These are phyloP conservation scores for Caretta caretta DNA, from an alignment of 2,113 vertebrate genomes.

Conservation along the genomic window DNA sequence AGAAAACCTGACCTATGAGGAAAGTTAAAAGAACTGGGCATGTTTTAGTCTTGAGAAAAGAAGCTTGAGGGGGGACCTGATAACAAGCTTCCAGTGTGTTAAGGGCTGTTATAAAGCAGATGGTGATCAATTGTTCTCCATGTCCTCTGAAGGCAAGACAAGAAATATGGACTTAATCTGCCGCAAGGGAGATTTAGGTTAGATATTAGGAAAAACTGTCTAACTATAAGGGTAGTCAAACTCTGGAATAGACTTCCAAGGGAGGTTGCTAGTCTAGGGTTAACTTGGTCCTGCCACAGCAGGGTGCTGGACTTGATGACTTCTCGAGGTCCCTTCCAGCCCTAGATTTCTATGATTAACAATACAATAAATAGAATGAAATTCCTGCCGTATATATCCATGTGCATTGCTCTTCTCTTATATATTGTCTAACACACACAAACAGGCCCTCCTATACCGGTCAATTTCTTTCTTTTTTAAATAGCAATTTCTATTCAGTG, in stretches of 20 bases:
- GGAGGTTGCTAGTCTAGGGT: no score
- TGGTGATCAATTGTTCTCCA: no score
- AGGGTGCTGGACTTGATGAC: no score
- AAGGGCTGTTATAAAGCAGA: not conserved
- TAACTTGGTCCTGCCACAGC: no score
- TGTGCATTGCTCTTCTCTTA: accelerated
- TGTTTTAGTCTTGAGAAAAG: not conserved
- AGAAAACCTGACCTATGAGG: not conserved
- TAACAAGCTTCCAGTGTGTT: not conserved
- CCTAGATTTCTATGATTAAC: no score
- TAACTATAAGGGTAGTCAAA: no score
- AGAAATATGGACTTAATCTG: not conserved
- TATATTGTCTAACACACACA: accelerated
- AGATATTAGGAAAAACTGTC: no score
- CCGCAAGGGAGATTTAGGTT: no score
- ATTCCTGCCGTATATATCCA: accelerated
- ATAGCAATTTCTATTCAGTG: not conserved
- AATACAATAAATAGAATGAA: not conserved
- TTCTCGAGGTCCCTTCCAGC: no score
- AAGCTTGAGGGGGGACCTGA: not conserved
- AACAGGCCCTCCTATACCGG: not conserved
- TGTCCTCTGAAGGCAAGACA: not conserved
- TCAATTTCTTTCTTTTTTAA: not conserved
- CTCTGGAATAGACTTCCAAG: no score
- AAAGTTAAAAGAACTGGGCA: not conserved